phyloP scores from a whole-genome alignment of 2,797 vertebrate genomes.

The Xyrichtys novacula region DNA sequence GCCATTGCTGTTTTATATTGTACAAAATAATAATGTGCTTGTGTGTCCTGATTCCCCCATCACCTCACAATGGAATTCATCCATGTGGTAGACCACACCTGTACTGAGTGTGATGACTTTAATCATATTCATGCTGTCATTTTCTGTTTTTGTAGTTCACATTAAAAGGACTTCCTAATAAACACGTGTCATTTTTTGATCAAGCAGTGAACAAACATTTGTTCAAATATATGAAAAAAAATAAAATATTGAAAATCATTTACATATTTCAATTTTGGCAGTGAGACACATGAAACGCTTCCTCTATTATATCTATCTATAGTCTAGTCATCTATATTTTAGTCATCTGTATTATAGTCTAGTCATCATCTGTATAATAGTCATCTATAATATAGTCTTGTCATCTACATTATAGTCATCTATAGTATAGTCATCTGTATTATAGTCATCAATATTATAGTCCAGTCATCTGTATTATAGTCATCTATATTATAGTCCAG shows the following conservation, averaged over 20 bases:
- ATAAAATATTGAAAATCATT: neutral
- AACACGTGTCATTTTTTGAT: constrained; percentile 59
- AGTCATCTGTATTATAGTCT: no score
- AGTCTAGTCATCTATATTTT: no score
- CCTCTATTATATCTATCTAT: no score
- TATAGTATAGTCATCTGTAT: no score
- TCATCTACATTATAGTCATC: no score
- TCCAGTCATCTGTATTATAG: no score
- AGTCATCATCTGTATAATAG: no score
- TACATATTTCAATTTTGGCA: neutral
- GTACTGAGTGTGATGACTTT: constrained; percentile 89
- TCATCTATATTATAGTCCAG: no score
- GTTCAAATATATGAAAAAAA: no score
- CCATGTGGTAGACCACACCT: constrained; percentile 89
- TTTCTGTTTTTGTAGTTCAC: constrained; percentile 96
- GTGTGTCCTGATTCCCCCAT: constrained; percentile 82
- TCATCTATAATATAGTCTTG: no score
- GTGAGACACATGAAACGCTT: no score
- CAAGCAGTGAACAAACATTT: neutral
- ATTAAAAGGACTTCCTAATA: constrained; percentile 94
- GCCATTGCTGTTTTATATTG: constrained; percentile 97
- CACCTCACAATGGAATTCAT: constrained; percentile 77
- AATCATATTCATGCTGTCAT: constrained; percentile 93
- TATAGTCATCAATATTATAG: no score
- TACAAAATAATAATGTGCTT: constrained; percentile 87